A percentile compares a stretch with the other conserved stretches of the same genome.
phyloP scores from a whole-genome alignment of 2,888 invertebrate species.

The Ypsolopha scabrella region DNA sequence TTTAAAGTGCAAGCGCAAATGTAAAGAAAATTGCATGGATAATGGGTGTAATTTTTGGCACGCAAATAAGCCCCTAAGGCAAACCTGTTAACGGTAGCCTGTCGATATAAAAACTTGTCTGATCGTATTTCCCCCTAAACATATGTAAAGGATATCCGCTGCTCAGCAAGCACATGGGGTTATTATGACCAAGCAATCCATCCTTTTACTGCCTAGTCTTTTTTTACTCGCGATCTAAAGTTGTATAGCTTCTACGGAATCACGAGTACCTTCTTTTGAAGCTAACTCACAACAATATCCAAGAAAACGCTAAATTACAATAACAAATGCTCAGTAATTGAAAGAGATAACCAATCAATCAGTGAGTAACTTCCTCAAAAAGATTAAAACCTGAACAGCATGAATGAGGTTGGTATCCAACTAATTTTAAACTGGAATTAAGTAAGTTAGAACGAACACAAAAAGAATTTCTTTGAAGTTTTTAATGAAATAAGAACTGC shows the following conservation, averaged over 20 bases:
- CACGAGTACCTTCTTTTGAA: no score
- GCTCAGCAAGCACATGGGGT: slow-evolving; percentile 35
- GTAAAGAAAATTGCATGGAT: not conserved
- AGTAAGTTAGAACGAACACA: no score
- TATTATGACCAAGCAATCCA: slow-evolving; percentile 27
- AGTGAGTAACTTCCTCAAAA: no score
- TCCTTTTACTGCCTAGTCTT: not conserved
- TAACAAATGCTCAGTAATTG: not conserved
- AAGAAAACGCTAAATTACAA: not conserved
- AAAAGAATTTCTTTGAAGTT: no score
- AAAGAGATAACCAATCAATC: no score
- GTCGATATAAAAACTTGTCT: slow-evolving; percentile 23
- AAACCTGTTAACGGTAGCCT: slow-evolving; percentile 48
- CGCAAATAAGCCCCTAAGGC: slow-evolving; percentile 38
- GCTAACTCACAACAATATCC: no score
- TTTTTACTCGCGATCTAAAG: not conserved
- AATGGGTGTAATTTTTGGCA: slow-evolving; percentile 47
- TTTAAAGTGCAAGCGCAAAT: not conserved
- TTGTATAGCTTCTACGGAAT: not conserved
- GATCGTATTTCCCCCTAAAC: slow-evolving; percentile 32
- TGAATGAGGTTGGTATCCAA: no score
- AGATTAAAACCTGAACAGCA: no score
- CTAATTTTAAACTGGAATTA: no score
- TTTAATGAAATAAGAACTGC: no score
- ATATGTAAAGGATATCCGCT: slow-evolving; percentile 61